Conservation (phyloP, 2,113 vertebrate genomes). For the Chloropsis hardwickii region DNA sequence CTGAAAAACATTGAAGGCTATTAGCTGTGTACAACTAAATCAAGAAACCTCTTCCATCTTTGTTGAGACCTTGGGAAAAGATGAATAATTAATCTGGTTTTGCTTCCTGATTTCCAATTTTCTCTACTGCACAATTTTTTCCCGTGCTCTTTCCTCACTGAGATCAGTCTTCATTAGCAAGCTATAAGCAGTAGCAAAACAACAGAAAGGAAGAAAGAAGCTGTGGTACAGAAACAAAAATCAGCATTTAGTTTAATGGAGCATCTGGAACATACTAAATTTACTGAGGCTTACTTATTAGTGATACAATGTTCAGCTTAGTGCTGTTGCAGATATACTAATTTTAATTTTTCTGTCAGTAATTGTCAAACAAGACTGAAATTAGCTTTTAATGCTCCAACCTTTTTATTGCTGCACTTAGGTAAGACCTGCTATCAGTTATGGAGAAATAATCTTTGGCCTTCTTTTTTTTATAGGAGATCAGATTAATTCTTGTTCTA, state of each 20-base stretch:
- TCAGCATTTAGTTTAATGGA: neutral
- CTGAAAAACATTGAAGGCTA: neutral
- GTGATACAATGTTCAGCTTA: neutral
- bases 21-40: neutral
- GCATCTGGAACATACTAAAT: neutral
- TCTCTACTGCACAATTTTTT: neutral
- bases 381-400: neutral
- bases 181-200: neutral
- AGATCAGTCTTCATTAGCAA: neutral
- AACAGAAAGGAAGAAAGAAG: neutral
- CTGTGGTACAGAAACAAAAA: neutral
- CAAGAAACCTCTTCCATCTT: neutral
- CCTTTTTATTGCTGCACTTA: neutral
- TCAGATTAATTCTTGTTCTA: neutral
- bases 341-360: neutral
- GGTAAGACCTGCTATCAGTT: neutral
- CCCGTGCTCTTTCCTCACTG: neutral
- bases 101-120: neutral
- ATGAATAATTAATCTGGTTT: neutral
- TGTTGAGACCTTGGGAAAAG: neutral
- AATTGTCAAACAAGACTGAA: neutral
- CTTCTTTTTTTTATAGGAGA: neutral
- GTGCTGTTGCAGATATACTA: neutral
- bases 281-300: neutral
- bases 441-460: neutral